phyloP scores from a whole-genome alignment of 1,140 invertebrate species.

The Gryon sp. region DNA sequence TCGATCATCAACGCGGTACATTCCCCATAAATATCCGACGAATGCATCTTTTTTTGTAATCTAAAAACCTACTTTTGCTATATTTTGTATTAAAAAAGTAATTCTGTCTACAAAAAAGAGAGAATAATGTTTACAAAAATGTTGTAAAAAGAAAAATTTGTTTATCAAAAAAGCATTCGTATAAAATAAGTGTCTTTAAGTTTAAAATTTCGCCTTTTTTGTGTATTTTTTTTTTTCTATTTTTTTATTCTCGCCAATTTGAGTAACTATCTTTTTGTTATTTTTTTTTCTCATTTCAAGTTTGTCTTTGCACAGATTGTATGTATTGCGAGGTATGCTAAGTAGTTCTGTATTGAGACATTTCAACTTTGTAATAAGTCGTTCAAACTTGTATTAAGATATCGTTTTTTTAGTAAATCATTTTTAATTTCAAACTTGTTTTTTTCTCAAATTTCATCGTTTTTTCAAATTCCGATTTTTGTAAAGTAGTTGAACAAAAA shows the following conservation, averaged over 20 bases:
- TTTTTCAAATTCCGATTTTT: background rate
- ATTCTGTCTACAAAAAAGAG: too few species aligned
- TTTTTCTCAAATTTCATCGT: conserved; percentile 4
- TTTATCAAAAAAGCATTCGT: conserved; percentile 28
- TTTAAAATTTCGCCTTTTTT: too few species aligned
- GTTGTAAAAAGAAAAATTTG: too few species aligned
- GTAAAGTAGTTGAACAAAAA: too few species aligned
- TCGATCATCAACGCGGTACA: conserved; percentile 71
- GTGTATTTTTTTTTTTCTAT: background rate
- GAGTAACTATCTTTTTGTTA: too few species aligned
- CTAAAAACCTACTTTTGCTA: conserved; percentile 7
- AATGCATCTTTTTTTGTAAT: conserved; percentile 16
- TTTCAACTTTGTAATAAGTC: conserved; percentile 44
- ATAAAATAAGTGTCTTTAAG: conserved; percentile 17
- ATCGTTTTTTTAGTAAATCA: conserved; percentile 55
- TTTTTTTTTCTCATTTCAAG: conserved; percentile 11
- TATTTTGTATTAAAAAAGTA: too few species aligned
- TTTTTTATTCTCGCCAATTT: background rate
- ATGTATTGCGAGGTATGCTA: conserved; percentile 47
- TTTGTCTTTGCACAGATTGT: conserved; percentile 29
- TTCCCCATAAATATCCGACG: conserved; percentile 22
- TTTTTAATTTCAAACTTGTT: conserved; percentile 33
- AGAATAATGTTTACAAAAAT: too few species aligned
- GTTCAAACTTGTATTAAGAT: conserved; percentile 38
- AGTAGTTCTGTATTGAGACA: conserved; percentile 42